A percentile compares a stretch with the other conserved stretches of the same genome.
phyloP scores from a whole-genome alignment of 2,888 invertebrate species.

The Ophioninae sp. region DNA sequence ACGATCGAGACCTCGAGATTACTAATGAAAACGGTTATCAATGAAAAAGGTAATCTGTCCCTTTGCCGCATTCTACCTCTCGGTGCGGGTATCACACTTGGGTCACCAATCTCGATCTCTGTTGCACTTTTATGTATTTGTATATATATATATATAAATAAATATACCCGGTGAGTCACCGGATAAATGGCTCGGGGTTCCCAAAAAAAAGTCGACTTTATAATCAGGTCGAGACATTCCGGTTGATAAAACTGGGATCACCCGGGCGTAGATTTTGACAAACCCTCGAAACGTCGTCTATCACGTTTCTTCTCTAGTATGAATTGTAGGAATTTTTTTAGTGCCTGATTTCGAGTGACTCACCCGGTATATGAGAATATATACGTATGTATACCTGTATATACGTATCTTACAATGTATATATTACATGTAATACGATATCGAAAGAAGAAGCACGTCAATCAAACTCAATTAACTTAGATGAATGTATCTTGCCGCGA shows the following conservation, averaged over 20 bases:
- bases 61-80: constrained; percentile 36
- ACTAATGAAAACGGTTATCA: constrained; percentile 26
- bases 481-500: constrained; percentile 52
- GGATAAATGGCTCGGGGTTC: too few species aligned
- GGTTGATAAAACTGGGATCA: background rate
- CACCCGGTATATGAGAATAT: background rate
- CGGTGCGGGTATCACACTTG: constrained; percentile 1
- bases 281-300: background rate
- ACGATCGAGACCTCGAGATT: constrained; percentile 19
- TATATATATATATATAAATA: constrained; percentile 63
- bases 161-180: background rate
- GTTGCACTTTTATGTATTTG: constrained; percentile 58
- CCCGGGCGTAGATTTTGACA: background rate
- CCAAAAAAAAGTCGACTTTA: background rate
- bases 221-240: background rate
- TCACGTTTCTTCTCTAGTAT: background rate
- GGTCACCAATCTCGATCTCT: constrained; percentile 16
- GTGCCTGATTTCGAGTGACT: background rate
- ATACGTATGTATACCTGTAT: constrained; percentile 64
- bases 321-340: background rate
- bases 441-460: constrained; percentile 72
- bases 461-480: constrained; percentile 75
- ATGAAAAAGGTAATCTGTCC: constrained; percentile 29
- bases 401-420: constrained; percentile 62
- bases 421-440: constrained; percentile 63